These are phyloP conservation scores for Calameuta idolon DNA, from an alignment of 2,888 invertebrate species.

Conservation along the genomic window DNA sequence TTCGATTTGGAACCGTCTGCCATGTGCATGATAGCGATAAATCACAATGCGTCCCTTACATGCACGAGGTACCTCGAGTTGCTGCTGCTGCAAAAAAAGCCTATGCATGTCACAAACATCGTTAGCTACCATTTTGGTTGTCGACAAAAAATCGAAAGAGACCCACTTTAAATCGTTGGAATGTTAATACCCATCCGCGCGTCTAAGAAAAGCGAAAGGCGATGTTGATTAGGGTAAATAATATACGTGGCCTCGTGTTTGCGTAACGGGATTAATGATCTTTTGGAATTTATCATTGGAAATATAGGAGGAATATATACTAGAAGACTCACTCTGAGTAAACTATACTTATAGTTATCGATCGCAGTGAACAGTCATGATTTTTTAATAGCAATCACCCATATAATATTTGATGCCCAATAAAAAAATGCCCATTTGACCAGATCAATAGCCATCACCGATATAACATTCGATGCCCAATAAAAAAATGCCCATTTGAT, in stretches of 20 bases:
- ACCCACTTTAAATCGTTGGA: neutral
- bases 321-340: neutral
- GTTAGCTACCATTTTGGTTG: neutral
- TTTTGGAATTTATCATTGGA: too few species aligned
- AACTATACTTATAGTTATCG: too few species aligned
- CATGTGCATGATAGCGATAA: constrained; percentile 2
- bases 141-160: too few species aligned
- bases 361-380: neutral
- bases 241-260: too few species aligned
- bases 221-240: too few species aligned
- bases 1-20: constrained; percentile 3
- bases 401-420: neutral
- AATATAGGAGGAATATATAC: neutral
- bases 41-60: constrained; percentile 3
- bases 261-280: too few species aligned
- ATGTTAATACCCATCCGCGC: neutral
- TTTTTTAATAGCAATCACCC: neutral
- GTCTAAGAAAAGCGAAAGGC: too few species aligned
- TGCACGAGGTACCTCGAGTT: neutral
- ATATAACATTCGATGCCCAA: neutral
- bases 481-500: neutral
- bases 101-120: constrained; percentile 7
- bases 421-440: neutral
- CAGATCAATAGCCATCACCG: neutral
- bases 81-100: neutral